Evolutionary conservation across 1,140 invertebrate species (phyloP), one percentile per base, ranked within the genome.

Genomic region (Tetramorium parvispinum): DNA sequence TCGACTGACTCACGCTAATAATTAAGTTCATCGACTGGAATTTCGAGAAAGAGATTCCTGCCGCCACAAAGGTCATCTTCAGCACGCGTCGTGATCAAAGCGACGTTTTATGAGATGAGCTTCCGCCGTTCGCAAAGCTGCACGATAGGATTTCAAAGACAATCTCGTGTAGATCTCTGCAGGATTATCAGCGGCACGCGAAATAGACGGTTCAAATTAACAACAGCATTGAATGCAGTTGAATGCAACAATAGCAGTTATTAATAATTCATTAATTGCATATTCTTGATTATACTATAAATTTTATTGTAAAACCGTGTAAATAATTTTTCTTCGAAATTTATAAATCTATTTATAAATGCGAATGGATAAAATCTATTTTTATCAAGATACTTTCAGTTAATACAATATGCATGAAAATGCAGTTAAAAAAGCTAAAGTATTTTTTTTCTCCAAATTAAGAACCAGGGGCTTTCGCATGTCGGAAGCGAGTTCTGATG

Each of bases 1-100:
- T 24, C 32, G 27, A 71, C 73, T 87, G 87, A 89, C 78, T 78
- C 87, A 82, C 46, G 73, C 88, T 82, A 77, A 89, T 78, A 73
- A 89, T 88, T 70, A 70, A 89, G 82, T 68, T 77, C 55, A 51
- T 85, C 81, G 46, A 53, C 43, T 53, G 71, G 66, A 83, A 89
- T 89, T 89, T 82, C 70, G 71, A 73, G 71, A 51, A 71, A 78
- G 71, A 78, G 75, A 78, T 83, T 83, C 68, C 68, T 27, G 51
- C 40, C 40, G n/a, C 8, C 40, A 75, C 79, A 75, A 61, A 75
- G 68, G 68, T 83, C 68, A 83, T 83, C 79, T 75, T 75, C 68
- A 75, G 79, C 51, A 83, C 79, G 79, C 79, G 79, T 61, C 68
- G 27, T 83, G 79, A 83, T 83, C 79, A 83, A 83, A 83, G 79